Base-by-base conservation (phyloP, 2,113 vertebrate species). In the Anhinga rufa region DNA sequence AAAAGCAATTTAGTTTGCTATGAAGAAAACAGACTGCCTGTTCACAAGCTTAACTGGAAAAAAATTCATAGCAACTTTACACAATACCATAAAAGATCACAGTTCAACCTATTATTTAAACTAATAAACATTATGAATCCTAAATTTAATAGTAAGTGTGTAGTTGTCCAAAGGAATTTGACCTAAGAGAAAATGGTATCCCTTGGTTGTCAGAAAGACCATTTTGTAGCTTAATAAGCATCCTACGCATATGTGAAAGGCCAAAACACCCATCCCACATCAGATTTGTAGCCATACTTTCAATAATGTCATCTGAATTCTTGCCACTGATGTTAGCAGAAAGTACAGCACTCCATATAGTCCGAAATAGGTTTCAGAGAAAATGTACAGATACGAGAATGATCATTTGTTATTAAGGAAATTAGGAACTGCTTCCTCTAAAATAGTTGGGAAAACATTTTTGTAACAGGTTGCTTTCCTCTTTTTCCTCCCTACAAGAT, bases 71-170 rank as follows among this genome's bases (percentile, higher is more conserved):
- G 71, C 29, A 28, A 5, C 28, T 77, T 75, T 6, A 22, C 70
- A n/a, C 0, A 0, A 32, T 19, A 29, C 44, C 21, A 14, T 34
- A 18, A 18, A 21, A 8, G 2, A 32, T 7, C 34, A 36, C 16
- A 28, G 72, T 17, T 40, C 34, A 17, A 16, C 10, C 72, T 60
- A 7, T 16, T 72, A 17, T 34, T 82, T 19, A 15, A 42, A 40
- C 31, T 62, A 32, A 57, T 2, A 31, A 34, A 52, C 18, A 4
- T 3, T 29, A 34, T 38, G 22, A 69, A 58, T 9, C 25, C 49
- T 32, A 62, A 54, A 26, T 42, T 42, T 42, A 65, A 19, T 31
- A 54, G 9, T 22, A 31, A 58, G 36, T 9, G 17, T 61, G 17
- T 6, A 32, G 12, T 0, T 29, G 52, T 25, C 58, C 20, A 36